These are phyloP conservation scores for Merluccius polli DNA, from an alignment of 2,797 vertebrate species.

Conservation along the genomic window DNA sequence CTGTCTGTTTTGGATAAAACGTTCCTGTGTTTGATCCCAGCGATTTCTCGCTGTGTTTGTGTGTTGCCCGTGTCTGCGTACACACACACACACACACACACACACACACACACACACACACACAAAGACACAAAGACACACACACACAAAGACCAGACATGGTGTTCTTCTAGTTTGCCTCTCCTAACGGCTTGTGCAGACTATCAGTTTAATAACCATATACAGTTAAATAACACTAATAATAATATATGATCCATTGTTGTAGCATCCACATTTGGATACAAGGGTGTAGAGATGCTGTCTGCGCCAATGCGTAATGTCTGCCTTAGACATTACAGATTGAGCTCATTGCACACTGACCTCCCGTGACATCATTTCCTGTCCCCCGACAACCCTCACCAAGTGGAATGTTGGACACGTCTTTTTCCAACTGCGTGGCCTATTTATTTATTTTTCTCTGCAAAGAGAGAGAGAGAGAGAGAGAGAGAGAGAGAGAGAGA, in stretches of 20 bases:
- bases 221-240: background rate
- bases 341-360: slow-evolving; percentile 44
- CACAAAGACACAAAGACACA: background rate
- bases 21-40: background rate
- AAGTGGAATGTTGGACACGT: slow-evolving; percentile 46
- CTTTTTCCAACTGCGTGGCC: slow-evolving; percentile 24
- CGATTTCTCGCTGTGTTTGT: background rate
- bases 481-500: slow-evolving; percentile 10
- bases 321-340: slow-evolving; percentile 47
- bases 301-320: slow-evolving; percentile 23
- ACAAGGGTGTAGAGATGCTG: slow-evolving; percentile 15
- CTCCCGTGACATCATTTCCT: slow-evolving; percentile 56
- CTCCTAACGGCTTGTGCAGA: no score
- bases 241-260: background rate
- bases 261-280: background rate
- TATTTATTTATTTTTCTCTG: background rate
- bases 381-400: slow-evolving; percentile 37
- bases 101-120: no score
- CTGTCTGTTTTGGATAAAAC: background rate
- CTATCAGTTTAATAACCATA: no score
- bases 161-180: no score
- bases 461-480: slow-evolving; percentile 18
- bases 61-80: no score
- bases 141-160: background rate
- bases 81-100: no score